A percentile compares a stretch with the other conserved stretches of the same genome.
phyloP scores from a whole-genome alignment of 1,140 invertebrate genomes.

The Lucilia sericata region DNA sequence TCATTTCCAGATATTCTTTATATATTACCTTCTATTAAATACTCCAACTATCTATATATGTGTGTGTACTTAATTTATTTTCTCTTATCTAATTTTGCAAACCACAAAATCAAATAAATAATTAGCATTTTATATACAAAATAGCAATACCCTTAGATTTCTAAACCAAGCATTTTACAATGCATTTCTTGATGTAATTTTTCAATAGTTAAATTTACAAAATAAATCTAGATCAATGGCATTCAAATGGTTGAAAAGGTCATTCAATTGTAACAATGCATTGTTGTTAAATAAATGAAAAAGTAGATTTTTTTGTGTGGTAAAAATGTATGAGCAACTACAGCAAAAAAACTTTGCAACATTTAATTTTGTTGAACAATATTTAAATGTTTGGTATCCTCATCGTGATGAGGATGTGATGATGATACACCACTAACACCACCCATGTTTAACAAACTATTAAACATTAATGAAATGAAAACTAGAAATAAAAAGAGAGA shows the following conservation, averaged over 20 bases:
- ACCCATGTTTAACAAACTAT: neutral
- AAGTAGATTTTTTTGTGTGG: neutral
- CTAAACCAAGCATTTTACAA: too few relatives aligned
- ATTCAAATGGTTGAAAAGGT: neutral
- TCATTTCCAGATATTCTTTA: too few relatives aligned
- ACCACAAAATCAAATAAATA: too few relatives aligned
- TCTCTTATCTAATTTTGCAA: too few relatives aligned
- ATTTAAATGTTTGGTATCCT: neutral
- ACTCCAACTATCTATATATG: too few relatives aligned
- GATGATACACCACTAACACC: neutral
- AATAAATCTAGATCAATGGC: neutral
- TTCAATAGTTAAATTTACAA: neutral
- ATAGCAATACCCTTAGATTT: too few relatives aligned
- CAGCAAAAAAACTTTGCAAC: neutral
- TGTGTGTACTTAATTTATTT: too few relatives aligned
- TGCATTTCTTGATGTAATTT: neutral
- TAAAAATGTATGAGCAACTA: neutral
- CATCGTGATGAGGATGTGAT: neutral
- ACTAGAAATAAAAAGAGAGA: neutral
- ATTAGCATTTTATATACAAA: too few relatives aligned
- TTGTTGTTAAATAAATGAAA: neutral
- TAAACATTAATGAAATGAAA: conserved; percentile 16
- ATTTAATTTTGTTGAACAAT: conserved; percentile 6
- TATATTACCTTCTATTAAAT: too few relatives aligned
- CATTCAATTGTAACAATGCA: neutral